Evolutionary conservation across 2,113 vertebrate species (phyloP).

Genomic region (Scalopus aquaticus): DNA sequence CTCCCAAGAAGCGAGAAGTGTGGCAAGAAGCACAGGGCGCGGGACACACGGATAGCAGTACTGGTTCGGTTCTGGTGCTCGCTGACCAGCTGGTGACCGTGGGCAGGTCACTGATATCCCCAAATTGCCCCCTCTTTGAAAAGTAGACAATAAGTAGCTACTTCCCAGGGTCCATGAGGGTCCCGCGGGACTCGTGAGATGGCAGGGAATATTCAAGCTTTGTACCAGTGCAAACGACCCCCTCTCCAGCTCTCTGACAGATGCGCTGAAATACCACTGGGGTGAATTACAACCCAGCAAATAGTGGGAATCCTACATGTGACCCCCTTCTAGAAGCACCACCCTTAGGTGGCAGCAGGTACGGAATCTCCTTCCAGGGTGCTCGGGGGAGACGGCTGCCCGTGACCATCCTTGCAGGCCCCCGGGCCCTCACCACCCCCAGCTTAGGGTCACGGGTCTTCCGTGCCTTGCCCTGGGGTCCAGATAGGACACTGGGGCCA

Average conservation of each 20-base stretch:
- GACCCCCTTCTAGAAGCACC: not conserved
- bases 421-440: accelerated
- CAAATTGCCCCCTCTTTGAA: not conserved
- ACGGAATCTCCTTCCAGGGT: not conserved
- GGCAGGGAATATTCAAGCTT: accelerated
- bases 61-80: not conserved
- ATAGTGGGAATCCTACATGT: not conserved
- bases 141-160: not conserved
- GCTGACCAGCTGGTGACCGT: not conserved
- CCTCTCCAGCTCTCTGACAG: not conserved
- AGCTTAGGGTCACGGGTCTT: not conserved
- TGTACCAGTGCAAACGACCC: not conserved
- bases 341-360: not conserved
- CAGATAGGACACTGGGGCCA: not conserved
- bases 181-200: not conserved
- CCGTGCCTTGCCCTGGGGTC: not conserved
- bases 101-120: not conserved
- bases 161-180: not conserved
- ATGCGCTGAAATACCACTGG: too few relatives aligned
- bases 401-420: not conserved
- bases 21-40: not conserved
- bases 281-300: not conserved
- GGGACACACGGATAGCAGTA: not conserved
- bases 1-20: not conserved
- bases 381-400: too few relatives aligned